Evolutionary conservation across 1,140 invertebrate genomes (phyloP).

Genomic region (Oreohelix idahoensis): DNA sequence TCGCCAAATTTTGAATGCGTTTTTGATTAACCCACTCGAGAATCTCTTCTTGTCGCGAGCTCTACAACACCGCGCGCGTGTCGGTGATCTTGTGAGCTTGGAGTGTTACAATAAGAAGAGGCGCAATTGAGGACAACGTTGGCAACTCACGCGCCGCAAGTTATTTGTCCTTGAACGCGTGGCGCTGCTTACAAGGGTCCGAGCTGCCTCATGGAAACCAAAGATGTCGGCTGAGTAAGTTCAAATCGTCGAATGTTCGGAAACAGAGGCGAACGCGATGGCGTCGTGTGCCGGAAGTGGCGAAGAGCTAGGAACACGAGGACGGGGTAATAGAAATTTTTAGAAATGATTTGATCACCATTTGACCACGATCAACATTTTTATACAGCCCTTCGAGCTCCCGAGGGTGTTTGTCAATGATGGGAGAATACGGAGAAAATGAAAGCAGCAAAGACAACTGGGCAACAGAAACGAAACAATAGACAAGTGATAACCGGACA

Average conservation of each 20-base stretch:
- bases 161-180: conserved; percentile 31
- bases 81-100: not conserved
- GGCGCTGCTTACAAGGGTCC: not conserved
- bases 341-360: not conserved
- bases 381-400: not conserved
- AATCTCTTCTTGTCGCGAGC: not conserved
- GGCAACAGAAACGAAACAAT: not conserved
- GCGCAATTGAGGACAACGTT: not conserved
- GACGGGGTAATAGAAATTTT: not conserved
- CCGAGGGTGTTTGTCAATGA: conserved; percentile 14
- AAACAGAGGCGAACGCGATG: not conserved
- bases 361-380: conserved; percentile 15
- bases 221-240: conserved; percentile 2
- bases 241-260: not conserved
- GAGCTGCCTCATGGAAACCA: not conserved
- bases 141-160: conserved; percentile 20
- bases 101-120: conserved; percentile 22
- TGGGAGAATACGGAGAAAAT: not conserved
- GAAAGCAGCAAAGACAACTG: not conserved
- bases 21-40: conserved; percentile 22
- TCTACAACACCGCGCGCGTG: conserved; percentile 10
- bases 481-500: not conserved
- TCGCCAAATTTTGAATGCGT: conserved; percentile 16
- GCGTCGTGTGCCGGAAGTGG: conserved; percentile 11
- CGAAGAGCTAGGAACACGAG: conserved; percentile 5